phyloP scores from a whole-genome alignment of 2,113 vertebrate species.

The Engraulis encrasicolus region DNA sequence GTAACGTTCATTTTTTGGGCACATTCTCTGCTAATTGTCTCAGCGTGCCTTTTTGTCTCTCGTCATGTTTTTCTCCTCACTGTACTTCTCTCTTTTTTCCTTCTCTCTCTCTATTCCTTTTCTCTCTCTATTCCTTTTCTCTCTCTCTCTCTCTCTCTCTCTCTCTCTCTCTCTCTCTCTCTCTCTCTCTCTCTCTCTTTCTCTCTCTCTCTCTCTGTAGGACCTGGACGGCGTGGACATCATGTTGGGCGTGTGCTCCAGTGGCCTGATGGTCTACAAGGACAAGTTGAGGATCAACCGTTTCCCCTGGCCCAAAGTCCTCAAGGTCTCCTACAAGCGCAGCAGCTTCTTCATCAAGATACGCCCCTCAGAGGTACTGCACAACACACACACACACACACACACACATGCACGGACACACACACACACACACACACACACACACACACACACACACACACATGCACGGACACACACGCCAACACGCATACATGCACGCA shows the following conservation, averaged over 20 bases:
- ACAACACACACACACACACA: neutral
- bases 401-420: no score
- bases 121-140: neutral
- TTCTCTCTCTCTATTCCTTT: neutral
- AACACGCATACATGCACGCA: no score
- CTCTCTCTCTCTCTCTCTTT: neutral
- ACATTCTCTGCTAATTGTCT: neutral
- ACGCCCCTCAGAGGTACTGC: slow-evolving; percentile 92
- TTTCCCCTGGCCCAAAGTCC: slow-evolving; percentile 97
- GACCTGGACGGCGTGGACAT: slow-evolving; percentile 96
- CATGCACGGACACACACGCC: neutral
- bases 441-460: neutral
- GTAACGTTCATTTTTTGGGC: neutral
- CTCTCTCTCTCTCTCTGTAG: slow-evolving; percentile 60
- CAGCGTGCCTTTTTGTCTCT: neutral
- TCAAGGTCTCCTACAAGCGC: slow-evolving; percentile 97
- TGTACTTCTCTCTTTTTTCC: neutral
- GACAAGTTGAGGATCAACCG: slow-evolving; percentile 98
- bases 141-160: slow-evolving; percentile 25
- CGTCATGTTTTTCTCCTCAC: neutral
- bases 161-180: neutral
- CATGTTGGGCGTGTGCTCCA: slow-evolving; percentile 93
- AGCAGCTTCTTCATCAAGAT: slow-evolving; percentile 99
- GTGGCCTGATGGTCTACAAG: slow-evolving; percentile 96
- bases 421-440: neutral